phyloP scores from a whole-genome alignment of 64 coral and sea anemone genomes.

The Pocillopora verrucosa region DNA sequence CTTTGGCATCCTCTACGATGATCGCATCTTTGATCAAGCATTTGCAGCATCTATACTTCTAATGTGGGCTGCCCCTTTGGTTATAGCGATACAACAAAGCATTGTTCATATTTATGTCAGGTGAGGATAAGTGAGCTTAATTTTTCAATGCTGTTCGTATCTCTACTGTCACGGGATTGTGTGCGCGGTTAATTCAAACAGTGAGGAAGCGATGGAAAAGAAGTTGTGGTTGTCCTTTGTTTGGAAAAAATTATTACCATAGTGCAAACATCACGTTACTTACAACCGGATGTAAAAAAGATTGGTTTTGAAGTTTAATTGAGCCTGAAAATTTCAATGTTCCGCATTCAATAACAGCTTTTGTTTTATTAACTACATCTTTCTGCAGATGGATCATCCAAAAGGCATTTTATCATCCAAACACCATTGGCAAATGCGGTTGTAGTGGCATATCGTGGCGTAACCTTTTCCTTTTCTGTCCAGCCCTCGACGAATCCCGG shows the following conservation, averaged over 20 bases:
- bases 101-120: constrained; percentile 49
- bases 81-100: constrained; percentile 39
- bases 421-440: constrained; percentile 22
- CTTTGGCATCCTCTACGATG: background rate
- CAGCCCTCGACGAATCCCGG: background rate
- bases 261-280: no score
- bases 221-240: no score
- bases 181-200: no score
- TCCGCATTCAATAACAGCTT: no score
- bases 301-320: no score
- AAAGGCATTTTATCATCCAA: constrained; percentile 50
- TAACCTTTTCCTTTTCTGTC: constrained; percentile 14
- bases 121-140: constrained; percentile 5
- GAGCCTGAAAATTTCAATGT: no score
- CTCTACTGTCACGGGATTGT: no score
- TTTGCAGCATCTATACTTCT: background rate
- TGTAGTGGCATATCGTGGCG: constrained; percentile 35
- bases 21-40: background rate
- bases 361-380: no score
- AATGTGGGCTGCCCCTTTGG: constrained; percentile 12
- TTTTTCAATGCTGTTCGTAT: background rate
- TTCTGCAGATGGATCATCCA: constrained; percentile 51
- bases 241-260: no score
- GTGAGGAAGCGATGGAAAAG: no score
- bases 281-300: no score